Evolutionary conservation across 2,888 invertebrate species (phyloP).

Genomic region (Trissolcus brochymenae): DNA sequence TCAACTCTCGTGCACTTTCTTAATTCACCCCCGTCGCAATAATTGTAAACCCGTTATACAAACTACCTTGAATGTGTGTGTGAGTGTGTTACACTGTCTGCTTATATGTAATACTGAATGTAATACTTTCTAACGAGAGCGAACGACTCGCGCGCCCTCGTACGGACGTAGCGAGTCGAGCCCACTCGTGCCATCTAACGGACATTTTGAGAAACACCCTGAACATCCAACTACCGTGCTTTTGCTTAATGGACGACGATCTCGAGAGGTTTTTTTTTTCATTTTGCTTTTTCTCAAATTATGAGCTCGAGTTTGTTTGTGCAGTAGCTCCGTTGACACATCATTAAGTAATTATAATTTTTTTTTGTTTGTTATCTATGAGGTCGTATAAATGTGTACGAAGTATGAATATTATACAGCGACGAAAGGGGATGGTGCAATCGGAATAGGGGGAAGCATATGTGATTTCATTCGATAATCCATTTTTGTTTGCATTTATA

Average conservation of each 20-base stretch:
- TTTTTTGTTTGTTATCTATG: slow-evolving; percentile 29
- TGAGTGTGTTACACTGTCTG: slow-evolving; percentile 27
- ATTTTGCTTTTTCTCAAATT: slow-evolving; percentile 42
- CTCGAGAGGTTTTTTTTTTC: slow-evolving; percentile 5
- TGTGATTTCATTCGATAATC: slow-evolving; percentile 25
- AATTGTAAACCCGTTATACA: slow-evolving; percentile 23
- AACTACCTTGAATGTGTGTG: slow-evolving; percentile 40
- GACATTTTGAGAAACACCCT: slow-evolving; percentile 42
- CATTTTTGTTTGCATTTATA: too few relatives aligned
- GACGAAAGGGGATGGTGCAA: slow-evolving; percentile 58
- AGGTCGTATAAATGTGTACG: slow-evolving; percentile 55
- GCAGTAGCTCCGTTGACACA: slow-evolving; percentile 54
- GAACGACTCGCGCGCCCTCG: slow-evolving; percentile 17
- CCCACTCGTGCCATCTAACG: slow-evolving; percentile 38
- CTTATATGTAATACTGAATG: slow-evolving; percentile 49
- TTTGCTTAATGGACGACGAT: slow-evolving; percentile 42
- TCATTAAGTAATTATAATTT: slow-evolving; percentile 22
- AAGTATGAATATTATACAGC: slow-evolving; percentile 59
- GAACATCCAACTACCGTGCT: slow-evolving; percentile 51
- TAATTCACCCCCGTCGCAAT: background rate
- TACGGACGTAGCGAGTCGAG: slow-evolving; percentile 6
- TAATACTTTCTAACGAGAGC: slow-evolving; percentile 32
- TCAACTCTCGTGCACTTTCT: slow-evolving; percentile 13
- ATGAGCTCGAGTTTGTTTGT: slow-evolving; percentile 42
- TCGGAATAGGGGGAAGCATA: slow-evolving; percentile 57